These are phyloP conservation scores for Budorcas taxicolor DNA, from an alignment of 2,113 vertebrate species.

Conservation along the genomic window DNA sequence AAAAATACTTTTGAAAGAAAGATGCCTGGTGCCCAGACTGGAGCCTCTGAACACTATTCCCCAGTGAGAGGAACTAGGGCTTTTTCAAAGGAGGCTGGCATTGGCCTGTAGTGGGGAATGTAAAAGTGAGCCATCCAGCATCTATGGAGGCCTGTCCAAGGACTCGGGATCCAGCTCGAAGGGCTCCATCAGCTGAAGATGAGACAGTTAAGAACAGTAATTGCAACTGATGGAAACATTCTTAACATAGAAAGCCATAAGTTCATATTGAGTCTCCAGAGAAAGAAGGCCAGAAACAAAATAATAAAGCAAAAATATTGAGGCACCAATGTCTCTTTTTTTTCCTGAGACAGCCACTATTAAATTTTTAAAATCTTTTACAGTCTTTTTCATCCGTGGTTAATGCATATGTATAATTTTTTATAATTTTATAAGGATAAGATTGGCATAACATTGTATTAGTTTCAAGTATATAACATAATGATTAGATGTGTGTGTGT, in stretches of 20 bases:
- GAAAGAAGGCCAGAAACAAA: not conserved
- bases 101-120: not conserved
- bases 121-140: not conserved
- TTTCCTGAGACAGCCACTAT: not conserved
- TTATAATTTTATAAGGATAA: not conserved
- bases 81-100: too few relatives aligned
- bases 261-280: not conserved
- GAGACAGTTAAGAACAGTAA: not conserved
- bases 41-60: not conserved
- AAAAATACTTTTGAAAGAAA: not conserved
- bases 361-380: not conserved
- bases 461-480: not conserved
- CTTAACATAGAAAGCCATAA: not conserved
- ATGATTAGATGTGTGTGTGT: not conserved
- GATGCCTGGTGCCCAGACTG: not conserved
- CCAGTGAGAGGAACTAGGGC: not conserved
- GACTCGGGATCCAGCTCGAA: not conserved
- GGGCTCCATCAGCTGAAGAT: not conserved
- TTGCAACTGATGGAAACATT: not conserved
- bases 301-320: not conserved
- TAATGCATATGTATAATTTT: not conserved
- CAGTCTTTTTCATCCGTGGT: not conserved
- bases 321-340: not conserved
- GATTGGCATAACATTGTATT: not conserved
- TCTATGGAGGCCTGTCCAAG: too few relatives aligned